Evolutionary conservation across 2,113 vertebrate species (phyloP), one percentile per base, ranked within the genome.

Genomic region (Salvelinus fontinalis): DNA sequence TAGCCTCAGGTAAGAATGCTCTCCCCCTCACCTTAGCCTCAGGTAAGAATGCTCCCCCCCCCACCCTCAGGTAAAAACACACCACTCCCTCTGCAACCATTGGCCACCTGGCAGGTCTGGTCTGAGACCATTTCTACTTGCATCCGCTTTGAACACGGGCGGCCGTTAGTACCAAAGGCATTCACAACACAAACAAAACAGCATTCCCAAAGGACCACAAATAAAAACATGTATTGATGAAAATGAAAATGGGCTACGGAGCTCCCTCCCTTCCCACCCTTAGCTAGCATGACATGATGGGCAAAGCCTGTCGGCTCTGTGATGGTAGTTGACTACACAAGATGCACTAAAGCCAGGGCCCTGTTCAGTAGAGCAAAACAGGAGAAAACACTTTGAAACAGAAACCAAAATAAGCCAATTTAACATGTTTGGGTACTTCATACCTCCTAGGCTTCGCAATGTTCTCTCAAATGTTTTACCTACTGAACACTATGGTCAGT

Each of bases 171-270:
- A 34, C 67, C 27, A n/a, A 12, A 83, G 7, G 75, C 69, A 82
- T 80, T 84, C 79, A 80, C 73, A 84, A 59, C 79, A 81, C 84
- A 78, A 75, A 71, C 69, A 76, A 75, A 79, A 75, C 79, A 83
- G 82, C 57, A 85, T 76, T 82, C 68, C 83, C 76, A 77, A 79
- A 84, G 75, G 74, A 84, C 81, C 83, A 77, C 29, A 44, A 84
- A 81, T 67, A 81, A 64, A 78, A 78, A 49, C 34, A 76, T 22
- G 64, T 78, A 79, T 48, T 74, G 60, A 79, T 78, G 79, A 73
- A 80, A 80, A 44, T 69, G 2, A 76, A 48, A 75, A 67, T 73
- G 65, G 27, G 24, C 22, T 60, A 75, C 67, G 4, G 34, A 31
- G 20, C 20, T 13, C 13, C 20, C 16, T 59, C 44, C n/a, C 24